phyloP scores from a whole-genome alignment of 2,888 invertebrate genomes.

The Loripinus fragilis region DNA sequence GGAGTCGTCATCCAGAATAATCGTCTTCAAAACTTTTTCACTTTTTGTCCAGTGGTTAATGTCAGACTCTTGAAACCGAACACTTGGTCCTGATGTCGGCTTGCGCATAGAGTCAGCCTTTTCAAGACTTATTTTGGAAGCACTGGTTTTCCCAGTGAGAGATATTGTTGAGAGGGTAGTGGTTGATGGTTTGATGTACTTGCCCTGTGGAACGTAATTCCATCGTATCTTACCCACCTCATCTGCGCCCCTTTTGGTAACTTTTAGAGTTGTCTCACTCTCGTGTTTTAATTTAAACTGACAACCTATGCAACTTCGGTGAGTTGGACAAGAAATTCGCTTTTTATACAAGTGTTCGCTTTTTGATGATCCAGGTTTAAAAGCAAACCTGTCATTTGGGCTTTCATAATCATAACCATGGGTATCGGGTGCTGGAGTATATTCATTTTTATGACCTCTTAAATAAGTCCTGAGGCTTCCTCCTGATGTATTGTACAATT shows the following conservation, averaged over 20 bases:
- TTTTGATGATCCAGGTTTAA: constrained; percentile 53
- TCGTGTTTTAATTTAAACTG: constrained; percentile 60
- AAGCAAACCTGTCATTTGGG: constrained; percentile 59
- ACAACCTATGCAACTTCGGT: constrained; percentile 63
- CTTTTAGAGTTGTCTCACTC: constrained; percentile 24
- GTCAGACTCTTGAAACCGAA: background rate
- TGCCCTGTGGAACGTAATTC: constrained; percentile 58
- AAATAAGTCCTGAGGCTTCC: constrained; percentile 42
- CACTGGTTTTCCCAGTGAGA: constrained; percentile 2
- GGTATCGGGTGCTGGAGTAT: constrained; percentile 10
- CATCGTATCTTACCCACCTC: constrained; percentile 49
- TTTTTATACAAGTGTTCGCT: constrained; percentile 39
- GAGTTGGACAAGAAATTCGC: constrained; percentile 38
- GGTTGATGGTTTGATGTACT: constrained; percentile 52
- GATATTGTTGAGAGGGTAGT: constrained; percentile 15
- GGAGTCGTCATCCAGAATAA: background rate
- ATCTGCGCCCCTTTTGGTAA: constrained; percentile 25
- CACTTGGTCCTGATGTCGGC: background rate
- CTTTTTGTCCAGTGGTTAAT: background rate
- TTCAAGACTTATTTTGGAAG: too few species aligned
- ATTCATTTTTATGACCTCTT: constrained; percentile 53
- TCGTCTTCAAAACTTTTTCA: background rate
- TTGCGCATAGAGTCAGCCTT: too few species aligned
- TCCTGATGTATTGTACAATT: constrained; percentile 18
- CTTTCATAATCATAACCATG: background rate